Evolutionary conservation across 2,113 vertebrate genomes (phyloP).

Genomic region (Cryptomyrus ogoouensis): DNA sequence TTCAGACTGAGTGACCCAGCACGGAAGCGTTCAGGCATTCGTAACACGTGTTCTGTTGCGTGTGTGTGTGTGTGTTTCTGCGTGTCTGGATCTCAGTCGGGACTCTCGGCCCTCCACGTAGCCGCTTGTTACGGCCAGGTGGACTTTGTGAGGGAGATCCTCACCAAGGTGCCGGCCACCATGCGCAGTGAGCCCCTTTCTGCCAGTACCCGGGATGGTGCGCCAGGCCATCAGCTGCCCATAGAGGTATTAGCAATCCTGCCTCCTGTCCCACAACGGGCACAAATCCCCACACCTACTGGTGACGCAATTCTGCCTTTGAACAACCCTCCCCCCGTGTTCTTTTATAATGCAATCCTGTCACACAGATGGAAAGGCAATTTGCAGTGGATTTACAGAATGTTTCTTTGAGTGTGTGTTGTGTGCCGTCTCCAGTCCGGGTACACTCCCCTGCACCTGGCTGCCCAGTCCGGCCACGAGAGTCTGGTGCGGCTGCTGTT

Average conservation of each 20-base stretch:
- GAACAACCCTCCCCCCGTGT: background rate
- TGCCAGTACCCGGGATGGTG: slow-evolving; percentile 15
- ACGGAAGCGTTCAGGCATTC: background rate
- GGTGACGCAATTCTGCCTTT: background rate
- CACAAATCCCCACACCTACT: background rate
- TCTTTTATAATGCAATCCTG: background rate
- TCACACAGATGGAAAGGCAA: background rate
- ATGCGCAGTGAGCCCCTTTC: slow-evolving; percentile 31
- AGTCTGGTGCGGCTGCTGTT: slow-evolving; percentile 49
- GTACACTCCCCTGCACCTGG: slow-evolving; percentile 51
- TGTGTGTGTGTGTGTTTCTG: slow-evolving; percentile 14
- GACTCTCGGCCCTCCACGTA: slow-evolving; percentile 46
- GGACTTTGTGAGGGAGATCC: slow-evolving; percentile 48
- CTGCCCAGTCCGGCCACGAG: slow-evolving; percentile 53
- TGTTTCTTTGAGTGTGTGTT: background rate
- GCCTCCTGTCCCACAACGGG: background rate
- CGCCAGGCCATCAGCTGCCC: slow-evolving; percentile 6
- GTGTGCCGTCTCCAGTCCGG: slow-evolving; percentile 41
- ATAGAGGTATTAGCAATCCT: slow-evolving; percentile 33
- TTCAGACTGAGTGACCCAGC: background rate
- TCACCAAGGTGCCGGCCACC: slow-evolving; percentile 41
- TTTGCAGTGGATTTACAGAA: background rate
- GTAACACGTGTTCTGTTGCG: background rate
- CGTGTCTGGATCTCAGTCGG: slow-evolving; percentile 33
- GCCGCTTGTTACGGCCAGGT: slow-evolving; percentile 44